A percentile compares a stretch with the other conserved stretches of the same genome.
phyloP scores from a whole-genome alignment of 2,888 invertebrate species.

The Torymus auratus region DNA sequence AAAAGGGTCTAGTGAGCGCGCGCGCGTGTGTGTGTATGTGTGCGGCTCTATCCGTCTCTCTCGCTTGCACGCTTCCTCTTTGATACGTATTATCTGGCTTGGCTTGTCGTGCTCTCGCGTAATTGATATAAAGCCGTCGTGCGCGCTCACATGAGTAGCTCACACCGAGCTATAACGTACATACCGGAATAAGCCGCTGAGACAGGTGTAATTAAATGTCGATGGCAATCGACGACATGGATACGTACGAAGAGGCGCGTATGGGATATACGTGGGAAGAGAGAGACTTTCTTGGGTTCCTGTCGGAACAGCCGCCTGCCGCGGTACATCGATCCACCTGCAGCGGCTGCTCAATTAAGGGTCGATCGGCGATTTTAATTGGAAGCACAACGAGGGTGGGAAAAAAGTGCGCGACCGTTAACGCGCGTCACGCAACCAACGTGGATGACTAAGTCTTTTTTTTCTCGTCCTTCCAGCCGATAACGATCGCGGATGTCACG shows the following conservation, averaged over 20 bases:
- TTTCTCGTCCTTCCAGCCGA: neutral
- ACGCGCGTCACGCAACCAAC: no score
- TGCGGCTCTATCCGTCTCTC: no score
- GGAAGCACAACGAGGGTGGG: neutral
- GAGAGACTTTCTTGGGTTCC: no score
- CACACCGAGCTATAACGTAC: neutral
- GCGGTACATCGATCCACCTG: no score
- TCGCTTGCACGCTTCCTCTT: neutral
- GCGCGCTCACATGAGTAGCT: no score
- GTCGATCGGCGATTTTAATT: conserved; percentile 23
- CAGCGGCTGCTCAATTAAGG: conserved; percentile 22
- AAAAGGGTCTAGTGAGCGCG: conserved; percentile 9
- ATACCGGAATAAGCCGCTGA: no score
- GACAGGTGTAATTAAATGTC: conserved; percentile 26
- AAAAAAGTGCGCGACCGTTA: no score
- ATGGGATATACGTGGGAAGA: neutral
- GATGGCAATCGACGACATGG: neutral
- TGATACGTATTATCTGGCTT: neutral
- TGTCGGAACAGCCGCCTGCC: no score
- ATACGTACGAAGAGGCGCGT: no score
- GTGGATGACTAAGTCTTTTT: no score
- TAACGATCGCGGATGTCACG: neutral
- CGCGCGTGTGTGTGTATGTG: no score
- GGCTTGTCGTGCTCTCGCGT: neutral
- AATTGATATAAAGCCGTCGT: conserved; percentile 23